These are phyloP conservation scores for Chrysodeixis includens DNA, from an alignment of 2,888 invertebrate species.

Conservation along the genomic window DNA sequence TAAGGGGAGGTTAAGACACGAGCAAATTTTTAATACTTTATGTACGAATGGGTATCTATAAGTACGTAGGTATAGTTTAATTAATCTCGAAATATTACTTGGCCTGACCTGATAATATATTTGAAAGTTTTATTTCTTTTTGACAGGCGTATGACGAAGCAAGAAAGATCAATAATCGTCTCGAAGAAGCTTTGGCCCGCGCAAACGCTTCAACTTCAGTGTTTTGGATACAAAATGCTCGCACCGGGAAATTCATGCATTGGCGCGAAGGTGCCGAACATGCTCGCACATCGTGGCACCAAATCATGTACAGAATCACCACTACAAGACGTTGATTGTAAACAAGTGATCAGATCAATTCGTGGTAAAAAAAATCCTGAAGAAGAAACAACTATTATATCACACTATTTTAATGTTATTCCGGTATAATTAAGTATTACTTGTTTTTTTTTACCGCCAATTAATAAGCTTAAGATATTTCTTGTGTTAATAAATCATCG, in stretches of 20 bases:
- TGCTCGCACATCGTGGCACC: slow-evolving; percentile 72
- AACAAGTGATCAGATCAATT: not conserved
- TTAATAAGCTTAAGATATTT: slow-evolving; percentile 37
- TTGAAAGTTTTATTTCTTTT: slow-evolving; percentile 1
- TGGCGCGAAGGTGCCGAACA: slow-evolving; percentile 73
- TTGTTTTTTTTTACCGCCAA: slow-evolving; percentile 6
- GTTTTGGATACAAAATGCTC: slow-evolving; percentile 75
- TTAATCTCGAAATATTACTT: too few relatives aligned
- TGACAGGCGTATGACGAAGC: slow-evolving; percentile 74
- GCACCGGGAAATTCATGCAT: slow-evolving; percentile 64
- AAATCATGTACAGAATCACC: slow-evolving; percentile 76
- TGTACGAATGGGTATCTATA: too few relatives aligned
- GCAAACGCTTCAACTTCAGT: slow-evolving; percentile 69
- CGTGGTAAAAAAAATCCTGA: not conserved
- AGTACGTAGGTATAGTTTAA: too few relatives aligned
- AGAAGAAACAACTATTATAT: not conserved
- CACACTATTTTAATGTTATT: not conserved
- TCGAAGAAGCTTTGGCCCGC: slow-evolving; percentile 71
- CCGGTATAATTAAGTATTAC: not conserved
- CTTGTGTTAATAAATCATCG: slow-evolving; percentile 2
- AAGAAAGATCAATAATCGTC: slow-evolving; percentile 68
- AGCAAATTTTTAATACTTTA: too few relatives aligned
- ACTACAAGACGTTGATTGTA: slow-evolving; percentile 56
- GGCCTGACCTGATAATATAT: too few relatives aligned
- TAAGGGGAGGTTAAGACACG: too few relatives aligned